phyloP scores from a whole-genome alignment of 2,888 invertebrate species.

The Ypsolopha sequella region DNA sequence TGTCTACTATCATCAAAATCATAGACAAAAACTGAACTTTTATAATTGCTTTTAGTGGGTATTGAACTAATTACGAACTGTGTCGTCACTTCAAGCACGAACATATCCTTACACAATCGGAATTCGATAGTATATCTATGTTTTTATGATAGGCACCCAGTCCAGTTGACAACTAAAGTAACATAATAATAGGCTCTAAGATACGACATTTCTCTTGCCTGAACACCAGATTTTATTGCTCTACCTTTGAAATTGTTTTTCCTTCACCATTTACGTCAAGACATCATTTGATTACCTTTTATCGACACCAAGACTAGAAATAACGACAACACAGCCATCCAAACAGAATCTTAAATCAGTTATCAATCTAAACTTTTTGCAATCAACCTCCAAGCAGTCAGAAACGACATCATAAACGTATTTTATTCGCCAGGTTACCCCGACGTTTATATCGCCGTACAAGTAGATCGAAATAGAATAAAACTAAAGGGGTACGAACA shows the following conservation, averaged over 20 bases:
- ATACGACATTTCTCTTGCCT: no score
- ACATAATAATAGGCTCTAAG: no score
- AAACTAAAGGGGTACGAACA: constrained; percentile 65
- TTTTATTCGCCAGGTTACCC: constrained; percentile 58
- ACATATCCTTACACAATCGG: no score
- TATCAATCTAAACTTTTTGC: constrained; percentile 55
- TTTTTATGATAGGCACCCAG: no score
- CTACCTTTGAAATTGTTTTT: background rate
- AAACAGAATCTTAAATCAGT: constrained; percentile 51
- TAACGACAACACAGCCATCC: constrained; percentile 31
- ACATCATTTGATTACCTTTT: constrained; percentile 37
- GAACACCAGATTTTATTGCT: background rate
- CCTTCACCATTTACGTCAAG: background rate
- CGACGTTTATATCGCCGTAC: constrained; percentile 61
- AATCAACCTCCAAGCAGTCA: constrained; percentile 37
- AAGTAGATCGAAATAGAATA: constrained; percentile 69
- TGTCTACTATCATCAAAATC: no score
- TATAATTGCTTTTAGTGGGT: no score
- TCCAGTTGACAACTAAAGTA: no score
- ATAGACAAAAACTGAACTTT: no score
- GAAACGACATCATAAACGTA: constrained; percentile 65
- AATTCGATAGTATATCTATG: no score
- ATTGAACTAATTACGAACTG: no score
- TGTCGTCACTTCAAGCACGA: no score
- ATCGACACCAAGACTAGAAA: constrained; percentile 23